Conservation (phyloP, 1,140 invertebrate genomes). For the Micrasema longulum region DNA sequence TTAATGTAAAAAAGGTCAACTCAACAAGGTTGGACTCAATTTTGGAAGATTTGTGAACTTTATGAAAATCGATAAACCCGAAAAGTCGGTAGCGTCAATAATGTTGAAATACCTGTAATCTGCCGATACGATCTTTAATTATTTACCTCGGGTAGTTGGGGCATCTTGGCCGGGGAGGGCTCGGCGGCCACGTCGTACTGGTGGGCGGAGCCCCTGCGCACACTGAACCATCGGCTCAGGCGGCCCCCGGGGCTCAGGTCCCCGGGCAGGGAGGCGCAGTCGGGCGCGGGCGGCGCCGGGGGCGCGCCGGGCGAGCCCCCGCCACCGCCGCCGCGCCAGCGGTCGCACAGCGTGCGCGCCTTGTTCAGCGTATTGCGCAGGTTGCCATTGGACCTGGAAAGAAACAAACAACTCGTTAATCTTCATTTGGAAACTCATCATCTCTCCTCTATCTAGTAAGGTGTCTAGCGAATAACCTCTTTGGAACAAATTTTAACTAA, state of each 20-base stretch:
- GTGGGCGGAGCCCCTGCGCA: conserved; percentile 81
- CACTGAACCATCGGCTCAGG: conserved; percentile 86
- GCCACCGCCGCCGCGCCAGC: conserved; percentile 71
- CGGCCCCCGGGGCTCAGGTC: conserved; percentile 76
- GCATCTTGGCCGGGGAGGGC: conserved; percentile 74
- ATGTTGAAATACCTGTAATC: no score
- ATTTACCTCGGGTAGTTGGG: conserved; percentile 77
- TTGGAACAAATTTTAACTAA: no score
- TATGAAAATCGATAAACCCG: no score
- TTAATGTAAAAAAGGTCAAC: no score
- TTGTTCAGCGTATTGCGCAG: conserved; percentile 77
- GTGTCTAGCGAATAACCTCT: no score
- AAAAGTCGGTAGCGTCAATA: no score
- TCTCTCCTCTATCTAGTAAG: not conserved
- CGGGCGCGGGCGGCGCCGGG: conserved; percentile 61
- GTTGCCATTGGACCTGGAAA: conserved; percentile 74
- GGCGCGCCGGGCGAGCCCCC: conserved; percentile 65
- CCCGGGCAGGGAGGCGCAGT: conserved; percentile 64
- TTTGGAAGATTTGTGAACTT: no score
- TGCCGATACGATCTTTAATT: no score
- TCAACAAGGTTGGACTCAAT: no score
- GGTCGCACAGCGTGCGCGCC: conserved; percentile 77
- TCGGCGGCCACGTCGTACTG: conserved; percentile 78
- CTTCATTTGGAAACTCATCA: not conserved
- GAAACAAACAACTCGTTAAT: conserved; percentile 39